These are phyloP conservation scores for Lissonota sp. DNA, from an alignment of 2,888 invertebrate species.

Conservation along the genomic window DNA sequence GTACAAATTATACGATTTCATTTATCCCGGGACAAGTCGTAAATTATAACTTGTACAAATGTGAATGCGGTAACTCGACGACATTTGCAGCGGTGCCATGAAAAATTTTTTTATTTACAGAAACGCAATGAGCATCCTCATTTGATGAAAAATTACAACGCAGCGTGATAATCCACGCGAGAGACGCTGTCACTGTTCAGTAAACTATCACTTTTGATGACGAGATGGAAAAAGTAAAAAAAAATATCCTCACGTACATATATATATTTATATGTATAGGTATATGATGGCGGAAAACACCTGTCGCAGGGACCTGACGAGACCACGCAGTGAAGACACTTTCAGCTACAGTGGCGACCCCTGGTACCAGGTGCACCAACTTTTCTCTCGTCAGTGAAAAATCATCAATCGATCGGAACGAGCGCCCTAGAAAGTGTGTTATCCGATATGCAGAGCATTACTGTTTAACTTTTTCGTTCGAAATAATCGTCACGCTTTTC, in stretches of 20 bases:
- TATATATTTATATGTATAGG: not conserved
- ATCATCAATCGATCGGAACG: conserved; percentile 54
- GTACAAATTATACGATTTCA: conserved; percentile 8
- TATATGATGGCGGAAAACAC: conserved; percentile 25
- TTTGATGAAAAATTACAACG: conserved; percentile 1
- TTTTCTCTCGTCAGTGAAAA: not conserved
- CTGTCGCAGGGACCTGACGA: conserved; percentile 21
- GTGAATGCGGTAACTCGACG: conserved; percentile 32
- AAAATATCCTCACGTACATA: not conserved
- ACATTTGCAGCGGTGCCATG: conserved; percentile 32
- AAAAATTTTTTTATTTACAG: conserved; percentile 5
- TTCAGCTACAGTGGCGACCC: conserved; percentile 43
- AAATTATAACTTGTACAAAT: too few relatives aligned
- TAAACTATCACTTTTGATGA: conserved; percentile 7
- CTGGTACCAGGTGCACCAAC: conserved; percentile 49
- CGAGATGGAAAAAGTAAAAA: conserved; percentile 17
- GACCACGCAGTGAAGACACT: not conserved
- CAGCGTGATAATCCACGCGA: not conserved
- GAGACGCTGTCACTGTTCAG: conserved; percentile 18
- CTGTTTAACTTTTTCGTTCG: too few relatives aligned
- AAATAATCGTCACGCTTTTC: too few relatives aligned
- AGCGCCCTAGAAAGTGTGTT: conserved; percentile 10
- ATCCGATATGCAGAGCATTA: conserved; percentile 34
- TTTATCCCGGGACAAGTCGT: too few relatives aligned
- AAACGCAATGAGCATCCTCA: conserved; percentile 21